Evolutionary conservation across 2,797 vertebrate genomes (phyloP).

Genomic region (Malacoctenus gilli): DNA sequence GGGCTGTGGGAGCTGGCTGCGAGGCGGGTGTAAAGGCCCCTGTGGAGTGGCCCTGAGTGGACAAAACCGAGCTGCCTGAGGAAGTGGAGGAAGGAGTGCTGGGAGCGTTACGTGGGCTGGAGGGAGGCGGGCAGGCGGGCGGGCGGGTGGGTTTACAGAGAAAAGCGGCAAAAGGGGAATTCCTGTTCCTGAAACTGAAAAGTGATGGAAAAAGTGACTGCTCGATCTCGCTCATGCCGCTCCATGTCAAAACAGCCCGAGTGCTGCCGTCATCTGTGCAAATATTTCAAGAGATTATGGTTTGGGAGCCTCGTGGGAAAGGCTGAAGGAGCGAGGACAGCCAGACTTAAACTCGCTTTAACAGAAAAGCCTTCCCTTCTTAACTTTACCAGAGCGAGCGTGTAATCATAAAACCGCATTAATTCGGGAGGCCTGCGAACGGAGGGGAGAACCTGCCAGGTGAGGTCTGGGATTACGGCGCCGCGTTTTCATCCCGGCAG

Average conservation of each 20-base stretch:
- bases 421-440: slow-evolving; percentile 36
- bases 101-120: slow-evolving; percentile 40
- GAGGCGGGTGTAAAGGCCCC: slow-evolving; percentile 63
- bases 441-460: slow-evolving; percentile 52
- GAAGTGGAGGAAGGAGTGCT: slow-evolving; percentile 71
- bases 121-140: slow-evolving; percentile 45
- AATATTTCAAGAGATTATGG: slow-evolving; percentile 78
- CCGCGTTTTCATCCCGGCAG: slow-evolving; percentile 66
- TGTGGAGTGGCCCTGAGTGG: slow-evolving; percentile 55
- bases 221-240: slow-evolving; percentile 50
- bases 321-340: slow-evolving; percentile 61
- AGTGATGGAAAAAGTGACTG: slow-evolving; percentile 75
- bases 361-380: slow-evolving; percentile 37
- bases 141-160: slow-evolving; percentile 38
- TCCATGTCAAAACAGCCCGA: slow-evolving; percentile 71
- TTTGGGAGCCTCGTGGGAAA: slow-evolving; percentile 76
- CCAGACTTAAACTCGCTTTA: slow-evolving; percentile 39
- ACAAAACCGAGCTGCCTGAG: slow-evolving; percentile 67
- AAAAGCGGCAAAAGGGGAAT: slow-evolving; percentile 71
- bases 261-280: slow-evolving; percentile 72
- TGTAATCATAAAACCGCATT: slow-evolving; percentile 31
- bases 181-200: slow-evolving; percentile 70
- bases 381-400: slow-evolving; percentile 27
- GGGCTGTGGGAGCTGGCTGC: slow-evolving; percentile 57
- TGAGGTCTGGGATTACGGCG: slow-evolving; percentile 52